Evolutionary conservation across 2,113 vertebrate species (phyloP).

Genomic region (Caloenas nicobarica): DNA sequence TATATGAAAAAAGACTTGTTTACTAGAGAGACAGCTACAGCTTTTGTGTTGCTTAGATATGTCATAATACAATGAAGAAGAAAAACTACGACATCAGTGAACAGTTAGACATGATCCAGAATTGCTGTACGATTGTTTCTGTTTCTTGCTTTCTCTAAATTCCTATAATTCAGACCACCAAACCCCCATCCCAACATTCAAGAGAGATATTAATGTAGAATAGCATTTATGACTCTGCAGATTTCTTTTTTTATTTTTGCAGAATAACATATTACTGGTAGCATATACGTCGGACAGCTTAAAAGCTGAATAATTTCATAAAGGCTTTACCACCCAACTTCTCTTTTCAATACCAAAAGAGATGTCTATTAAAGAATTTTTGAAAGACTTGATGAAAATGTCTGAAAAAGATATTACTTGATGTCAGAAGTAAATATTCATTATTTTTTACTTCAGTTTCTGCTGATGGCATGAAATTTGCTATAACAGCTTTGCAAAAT

Average conservation of each 20-base stretch:
- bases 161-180: not conserved
- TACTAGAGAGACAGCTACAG: not conserved
- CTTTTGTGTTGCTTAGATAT: not conserved
- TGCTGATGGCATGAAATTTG: not conserved
- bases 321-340: not conserved
- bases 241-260: not conserved
- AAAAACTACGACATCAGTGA: not conserved
- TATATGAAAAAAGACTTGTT: not conserved
- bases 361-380: not conserved
- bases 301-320: not conserved
- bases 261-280: not conserved
- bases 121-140: not conserved
- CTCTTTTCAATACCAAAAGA: not conserved
- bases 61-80: not conserved
- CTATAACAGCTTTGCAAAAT: not conserved
- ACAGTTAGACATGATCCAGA: not conserved
- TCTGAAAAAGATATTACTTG: not conserved
- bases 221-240: not conserved
- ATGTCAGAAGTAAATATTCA: not conserved
- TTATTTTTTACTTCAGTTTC: not conserved
- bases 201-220: not conserved
- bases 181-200: rapidly evolving
- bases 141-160: not conserved
- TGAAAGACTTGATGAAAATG: not conserved
- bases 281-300: not conserved